A percentile compares a stretch with the other conserved stretches of the same genome.
These are phyloP conservation scores for Bedellia somnulentella DNA, from an alignment of 2,888 invertebrate genomes.

Conservation along the genomic window DNA sequence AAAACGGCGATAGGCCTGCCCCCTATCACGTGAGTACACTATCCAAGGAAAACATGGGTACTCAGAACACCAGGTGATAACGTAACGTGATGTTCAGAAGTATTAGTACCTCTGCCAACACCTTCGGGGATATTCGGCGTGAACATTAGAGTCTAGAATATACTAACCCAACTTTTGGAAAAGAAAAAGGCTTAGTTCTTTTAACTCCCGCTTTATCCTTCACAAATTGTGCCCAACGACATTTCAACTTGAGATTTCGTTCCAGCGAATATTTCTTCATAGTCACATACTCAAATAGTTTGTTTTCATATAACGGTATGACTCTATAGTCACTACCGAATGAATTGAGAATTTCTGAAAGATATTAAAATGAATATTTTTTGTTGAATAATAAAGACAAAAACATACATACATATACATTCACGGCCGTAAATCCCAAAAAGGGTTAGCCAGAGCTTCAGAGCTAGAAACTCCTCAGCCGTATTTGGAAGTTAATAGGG, in stretches of 20 bases:
- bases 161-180: not conserved
- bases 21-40: no score
- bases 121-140: no score
- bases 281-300: slow-evolving; percentile 1
- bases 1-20: no score
- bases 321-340: slow-evolving; percentile 4
- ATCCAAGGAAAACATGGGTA: no score
- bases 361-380: slow-evolving; percentile 6
- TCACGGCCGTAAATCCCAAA: no score
- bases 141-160: not conserved
- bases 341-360: slow-evolving; percentile 5
- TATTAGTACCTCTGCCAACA: no score
- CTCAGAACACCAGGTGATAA: no score
- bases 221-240: slow-evolving; percentile 4
- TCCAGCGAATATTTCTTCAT: slow-evolving; percentile 6
- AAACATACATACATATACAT: no score
- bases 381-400: slow-evolving; percentile 8
- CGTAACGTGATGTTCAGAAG: no score
- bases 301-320: slow-evolving; percentile 8
- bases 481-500: no score
- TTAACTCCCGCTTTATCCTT: not conserved
- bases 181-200: slow-evolving; percentile 1
- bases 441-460: no score
- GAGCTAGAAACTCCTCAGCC: no score
- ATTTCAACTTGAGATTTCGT: slow-evolving; percentile 2